Percentiles rank a stretch among this genome's conserved stretches.
phyloP scores from a whole-genome alignment of 2,797 vertebrate genomes.

The Sebastiscus tertius region DNA sequence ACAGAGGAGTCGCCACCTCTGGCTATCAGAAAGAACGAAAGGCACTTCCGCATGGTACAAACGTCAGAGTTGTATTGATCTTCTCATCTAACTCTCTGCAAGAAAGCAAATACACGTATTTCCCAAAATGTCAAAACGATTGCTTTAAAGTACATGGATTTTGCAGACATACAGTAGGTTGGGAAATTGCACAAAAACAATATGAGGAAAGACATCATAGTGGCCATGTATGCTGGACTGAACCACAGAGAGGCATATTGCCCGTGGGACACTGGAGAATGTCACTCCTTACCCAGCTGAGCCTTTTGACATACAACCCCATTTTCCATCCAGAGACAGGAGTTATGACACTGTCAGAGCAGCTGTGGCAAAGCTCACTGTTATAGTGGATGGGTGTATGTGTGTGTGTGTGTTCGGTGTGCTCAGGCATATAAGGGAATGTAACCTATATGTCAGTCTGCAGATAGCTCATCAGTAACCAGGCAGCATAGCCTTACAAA shows the following conservation, averaged over 20 bases:
- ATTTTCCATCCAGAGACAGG: constrained; percentile 53
- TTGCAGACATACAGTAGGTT: neutral
- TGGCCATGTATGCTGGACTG: constrained; percentile 4
- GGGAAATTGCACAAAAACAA: neutral
- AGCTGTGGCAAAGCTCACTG: constrained; percentile 60
- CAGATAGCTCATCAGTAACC: constrained; percentile 74
- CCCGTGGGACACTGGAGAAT: constrained; percentile 37
- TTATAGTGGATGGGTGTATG: neutral
- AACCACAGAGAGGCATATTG: constrained; percentile 18
- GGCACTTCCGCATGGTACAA: neutral
- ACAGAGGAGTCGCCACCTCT: neutral
- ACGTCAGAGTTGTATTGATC: neutral
- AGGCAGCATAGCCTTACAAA: constrained; percentile 52
- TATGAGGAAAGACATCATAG: neutral
- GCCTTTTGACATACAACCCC: constrained; percentile 60
- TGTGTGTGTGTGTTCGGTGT: constrained; percentile 6
- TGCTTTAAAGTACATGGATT: neutral
- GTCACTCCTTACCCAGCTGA: constrained; percentile 59
- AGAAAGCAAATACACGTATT: neutral
- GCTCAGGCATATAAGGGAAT: constrained; percentile 36
- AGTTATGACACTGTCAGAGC: constrained; percentile 59
- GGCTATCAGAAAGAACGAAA: neutral
- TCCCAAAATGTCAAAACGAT: neutral
- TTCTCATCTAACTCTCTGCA: neutral
- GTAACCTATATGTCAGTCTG: constrained; percentile 62